Percentiles rank a stretch among this genome's conserved stretches.
Conservation (phyloP, 2,797 vertebrate genomes). For the Falco columbarius region DNA sequence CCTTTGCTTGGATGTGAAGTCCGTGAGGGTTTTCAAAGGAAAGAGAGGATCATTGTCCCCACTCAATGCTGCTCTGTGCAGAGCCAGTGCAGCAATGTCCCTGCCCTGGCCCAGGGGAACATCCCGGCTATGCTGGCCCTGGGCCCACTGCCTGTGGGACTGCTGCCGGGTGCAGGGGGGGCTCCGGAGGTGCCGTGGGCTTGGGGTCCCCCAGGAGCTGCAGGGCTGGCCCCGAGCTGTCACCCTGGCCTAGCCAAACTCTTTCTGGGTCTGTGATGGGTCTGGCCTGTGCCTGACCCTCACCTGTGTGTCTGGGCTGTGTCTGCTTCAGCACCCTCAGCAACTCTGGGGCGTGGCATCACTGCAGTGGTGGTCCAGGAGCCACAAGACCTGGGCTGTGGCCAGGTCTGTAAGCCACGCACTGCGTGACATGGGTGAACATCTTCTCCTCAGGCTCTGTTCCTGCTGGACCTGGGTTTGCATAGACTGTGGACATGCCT, state of each 20-base stretch:
- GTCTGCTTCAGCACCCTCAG: background rate
- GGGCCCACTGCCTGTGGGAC: accelerated
- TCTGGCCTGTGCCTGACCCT: background rate
- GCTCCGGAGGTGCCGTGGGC: accelerated
- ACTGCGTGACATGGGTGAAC: accelerated
- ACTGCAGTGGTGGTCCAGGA: background rate
- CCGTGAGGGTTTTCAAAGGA: background rate
- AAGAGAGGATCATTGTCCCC: background rate
- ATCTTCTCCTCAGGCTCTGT: background rate
- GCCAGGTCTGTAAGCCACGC: background rate
- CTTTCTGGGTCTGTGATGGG: background rate
- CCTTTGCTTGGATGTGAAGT: background rate
- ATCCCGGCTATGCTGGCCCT: accelerated
- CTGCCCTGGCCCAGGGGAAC: background rate
- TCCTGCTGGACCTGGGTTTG: background rate
- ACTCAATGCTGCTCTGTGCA: background rate
- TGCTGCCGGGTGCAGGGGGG: background rate
- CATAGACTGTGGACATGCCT: accelerated
- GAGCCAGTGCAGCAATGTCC: background rate
- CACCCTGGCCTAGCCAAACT: background rate
- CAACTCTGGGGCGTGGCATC: background rate
- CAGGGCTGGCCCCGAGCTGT: background rate
- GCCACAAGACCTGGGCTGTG: background rate
- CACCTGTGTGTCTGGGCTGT: background rate
- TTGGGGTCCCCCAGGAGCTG: background rate